Base-by-base conservation (phyloP, 2,797 vertebrate genomes). In the Sebastes miniatus region DNA sequence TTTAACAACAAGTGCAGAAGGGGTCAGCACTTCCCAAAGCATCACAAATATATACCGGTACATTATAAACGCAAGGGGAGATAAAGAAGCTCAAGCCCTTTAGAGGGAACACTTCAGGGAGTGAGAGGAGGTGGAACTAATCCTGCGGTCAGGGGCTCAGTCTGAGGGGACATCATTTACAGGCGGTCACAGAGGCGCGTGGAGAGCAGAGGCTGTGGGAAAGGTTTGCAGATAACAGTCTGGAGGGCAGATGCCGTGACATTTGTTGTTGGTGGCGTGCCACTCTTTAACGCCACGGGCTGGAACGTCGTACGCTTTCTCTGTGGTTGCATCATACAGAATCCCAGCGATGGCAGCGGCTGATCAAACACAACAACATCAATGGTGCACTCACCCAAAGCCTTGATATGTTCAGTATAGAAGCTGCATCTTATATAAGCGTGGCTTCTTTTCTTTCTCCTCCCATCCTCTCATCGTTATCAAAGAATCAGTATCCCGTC, bases 301-400 rank as follows among this genome's bases (percentile, higher is more conserved):
- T 77, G 80, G 58, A 72, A 43, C 8, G 50, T 54, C 24, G 63
- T 83, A 61, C 11, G 86, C 83, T 95, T 95, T 93, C 93, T 81
- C 71, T 1, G 25, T 1, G 52, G 77, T 95, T 95, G 92, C 94
- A 92, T 95, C 95, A 96, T 72, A 34, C 86, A 31, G 76, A 79
- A 73, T 69, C 70, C 77, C 39, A 3, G 84, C 36, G 90, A 93
- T 83, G 84, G 81, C 89, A 82, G 70, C 66, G 11, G 64, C 71
- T 81, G 92, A 93, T 92, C 92, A 90, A 91, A 92, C 90, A 79
- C 73, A 87, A 87, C 87, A 80, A 77, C 92, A 86, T 92, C 88
- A 90, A 76, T 76, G 84, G 65, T 2, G 20, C 58, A 16, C 22
- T 79, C 79, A 79, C 54, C 76, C 66, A 67, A 77, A 82, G 81